Conservation (phyloP, 2,888 invertebrate genomes). For the Tetranychus piercei region DNA sequence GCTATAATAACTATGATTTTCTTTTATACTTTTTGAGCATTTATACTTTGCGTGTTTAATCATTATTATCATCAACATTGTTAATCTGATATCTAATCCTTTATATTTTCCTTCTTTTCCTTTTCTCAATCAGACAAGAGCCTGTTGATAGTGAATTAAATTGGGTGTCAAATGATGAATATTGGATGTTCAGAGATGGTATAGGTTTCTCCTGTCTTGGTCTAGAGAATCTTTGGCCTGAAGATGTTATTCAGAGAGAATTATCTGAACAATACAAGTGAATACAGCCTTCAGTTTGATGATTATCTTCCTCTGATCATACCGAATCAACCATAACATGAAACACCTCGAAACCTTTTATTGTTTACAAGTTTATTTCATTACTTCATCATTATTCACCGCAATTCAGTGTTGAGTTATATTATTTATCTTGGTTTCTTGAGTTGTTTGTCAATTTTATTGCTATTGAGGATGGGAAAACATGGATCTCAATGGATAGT, state of each 20-base stretch:
- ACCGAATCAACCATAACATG: too few species aligned
- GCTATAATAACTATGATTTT: neutral
- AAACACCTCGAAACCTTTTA: too few species aligned
- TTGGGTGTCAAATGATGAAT: conserved; percentile 54
- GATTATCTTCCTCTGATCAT: neutral
- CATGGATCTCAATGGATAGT: too few species aligned
- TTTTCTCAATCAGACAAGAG: conserved; percentile 1
- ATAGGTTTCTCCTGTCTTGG: conserved; percentile 15
- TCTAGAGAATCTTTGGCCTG: conserved; percentile 17
- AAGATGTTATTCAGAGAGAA: neutral
- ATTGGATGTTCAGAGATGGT: conserved; percentile 45
- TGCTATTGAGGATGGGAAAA: too few species aligned
- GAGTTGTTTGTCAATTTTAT: too few species aligned
- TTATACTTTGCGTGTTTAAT: neutral
- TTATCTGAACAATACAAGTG: neutral
- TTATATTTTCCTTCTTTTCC: neutral
- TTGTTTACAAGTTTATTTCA: too few species aligned
- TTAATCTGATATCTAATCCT: neutral
- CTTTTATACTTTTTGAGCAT: neutral
- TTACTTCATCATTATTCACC: too few species aligned
- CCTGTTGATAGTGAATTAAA: conserved; percentile 41
- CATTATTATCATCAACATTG: neutral
- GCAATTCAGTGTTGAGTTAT: too few species aligned
- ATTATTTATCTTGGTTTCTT: too few species aligned
- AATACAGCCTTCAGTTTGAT: neutral